Base-by-base conservation (phyloP, 2,888 invertebrate species). In the Tubulanus polymorphus region DNA sequence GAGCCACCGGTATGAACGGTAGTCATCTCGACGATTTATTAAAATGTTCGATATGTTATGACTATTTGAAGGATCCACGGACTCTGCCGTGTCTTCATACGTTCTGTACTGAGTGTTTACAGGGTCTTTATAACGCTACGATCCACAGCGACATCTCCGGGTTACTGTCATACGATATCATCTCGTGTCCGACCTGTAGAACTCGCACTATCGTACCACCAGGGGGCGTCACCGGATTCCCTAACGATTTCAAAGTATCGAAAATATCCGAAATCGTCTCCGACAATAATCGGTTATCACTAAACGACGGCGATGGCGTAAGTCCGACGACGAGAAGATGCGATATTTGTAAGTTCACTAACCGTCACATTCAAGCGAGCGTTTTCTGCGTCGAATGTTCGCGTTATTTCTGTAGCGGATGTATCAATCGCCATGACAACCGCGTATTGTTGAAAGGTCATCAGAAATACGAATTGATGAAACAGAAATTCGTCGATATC, bases 101-200 rank as follows among this genome's bases (percentile, higher is more conserved):
- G 2, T 58, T 54, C 30, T 58, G 58, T 30, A 37, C 46, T 26
- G 35, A 47, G 12, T 58, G 58, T 46, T 45, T 58, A 27, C 46
- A 55, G 10, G 55, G n/a, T n/a, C n/a, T n/a, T n/a, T n/a, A n/a
- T n/a, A n/a, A n/a, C n/a, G n/a, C n/a, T n/a, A n/a, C n/a, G n/a
- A n/a, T n/a, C n/a, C n/a, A n/a, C n/a, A n/a, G n/a, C n/a, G n/a
- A n/a, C n/a, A n/a, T n/a, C n/a, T n/a, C n/a, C n/a, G n/a, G n/a
- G n/a, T n/a, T n/a, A n/a, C n/a, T n/a, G n/a, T n/a, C n/a, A n/a
- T 41, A 41, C 41, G 41, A 41, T 41, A 41, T 41, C 20, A 41
- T 66, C 47, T 57, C 56, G 10, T 66, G 66, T 54, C 66, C 66
- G 28, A 56, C 60, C 23, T 66, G 66, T 30, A 49, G 66, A 30